Conservation (phyloP, 2,113 vertebrate genomes). For the Blennius ocellaris region DNA sequence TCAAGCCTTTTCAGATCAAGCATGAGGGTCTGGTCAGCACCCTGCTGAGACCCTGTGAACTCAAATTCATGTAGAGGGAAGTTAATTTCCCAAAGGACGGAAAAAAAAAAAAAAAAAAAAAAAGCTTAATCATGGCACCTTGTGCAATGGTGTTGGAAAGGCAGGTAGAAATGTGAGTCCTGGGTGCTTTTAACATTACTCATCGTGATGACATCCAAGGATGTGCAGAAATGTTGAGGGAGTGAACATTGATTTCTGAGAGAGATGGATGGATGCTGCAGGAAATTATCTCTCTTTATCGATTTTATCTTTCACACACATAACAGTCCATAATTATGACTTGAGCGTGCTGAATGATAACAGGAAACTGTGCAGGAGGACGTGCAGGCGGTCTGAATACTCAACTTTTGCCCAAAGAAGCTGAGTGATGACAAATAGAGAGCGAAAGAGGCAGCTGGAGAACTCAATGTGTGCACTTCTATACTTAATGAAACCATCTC, state of each 20-base stretch:
- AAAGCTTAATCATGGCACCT: neutral
- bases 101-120: neutral
- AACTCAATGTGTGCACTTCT: constrained; percentile 3
- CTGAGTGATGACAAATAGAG: constrained; percentile 43
- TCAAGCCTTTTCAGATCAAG: constrained; percentile 29
- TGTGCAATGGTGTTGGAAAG: neutral
- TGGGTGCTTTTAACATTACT: neutral
- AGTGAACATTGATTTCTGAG: neutral
- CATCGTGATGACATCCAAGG: neutral
- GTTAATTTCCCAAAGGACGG: constrained; percentile 33
- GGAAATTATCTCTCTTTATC: neutral
- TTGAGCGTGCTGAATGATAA: constrained; percentile 61
- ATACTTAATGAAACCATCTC: constrained; percentile 15
- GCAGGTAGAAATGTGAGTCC: neutral
- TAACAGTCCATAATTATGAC: constrained; percentile 22
- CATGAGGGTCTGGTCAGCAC: constrained; percentile 2
- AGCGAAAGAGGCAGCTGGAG: constrained; percentile 5
- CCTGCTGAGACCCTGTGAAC: constrained; percentile 21
- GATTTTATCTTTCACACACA: constrained; percentile 26
- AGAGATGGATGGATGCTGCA: neutral
- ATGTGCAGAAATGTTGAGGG: neutral
- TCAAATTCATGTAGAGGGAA: neutral
- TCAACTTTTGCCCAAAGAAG: constrained; percentile 42
- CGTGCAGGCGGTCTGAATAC: constrained; percentile 40
- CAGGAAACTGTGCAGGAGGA: constrained; percentile 61